Base-by-base conservation (phyloP, 2,888 invertebrate genomes). In the Chloromyia formosa region DNA sequence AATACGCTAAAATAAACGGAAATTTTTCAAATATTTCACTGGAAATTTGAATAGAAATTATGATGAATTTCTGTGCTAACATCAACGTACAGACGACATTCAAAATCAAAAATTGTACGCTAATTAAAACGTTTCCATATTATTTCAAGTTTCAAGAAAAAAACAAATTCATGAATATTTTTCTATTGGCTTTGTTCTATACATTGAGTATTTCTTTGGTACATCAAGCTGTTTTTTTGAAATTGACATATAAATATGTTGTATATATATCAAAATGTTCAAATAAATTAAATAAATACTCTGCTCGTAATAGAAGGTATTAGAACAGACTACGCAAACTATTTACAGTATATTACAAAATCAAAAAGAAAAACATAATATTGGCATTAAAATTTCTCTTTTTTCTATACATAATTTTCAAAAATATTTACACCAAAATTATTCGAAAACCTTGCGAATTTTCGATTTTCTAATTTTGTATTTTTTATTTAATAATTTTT, bases 191-290 rank as follows among this genome's bases (percentile, higher is more conserved):
- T 40, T 56, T 45, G 53, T 75, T 71, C 77, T 77, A 77, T 77
- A 76, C 77, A 78, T 82, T 82, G 84, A 84, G 84, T 84, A 84
- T 84, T 84, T 84, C 85, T 84, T 85, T 84, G 84, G 84, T 84
- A 84, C 84, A 35, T 82, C 84, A 85, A 84, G 84, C 84, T 84
- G 84, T 83, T 82, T 35, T 40, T 45, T 27, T 35, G 16, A 18
- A 18, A 62, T 60, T 60, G 18, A 60, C 23, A 16, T 61, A 12
- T 35, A 69, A 69, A 56, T 20, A 18, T 56, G n/a, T 71, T 61
- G 1, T 16, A 53, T 16, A 12, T 16, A 53, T 4, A 53, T n/a
- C 53, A 53, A 16, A 10, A 4, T 16, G n/a, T 27, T 61, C 5
- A 71, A 71, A 61, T 61, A 61, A 1, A 40, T 58, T 71, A 40